phyloP scores from a whole-genome alignment of 2,797 vertebrate genomes.

The Gobio occitaniae region DNA sequence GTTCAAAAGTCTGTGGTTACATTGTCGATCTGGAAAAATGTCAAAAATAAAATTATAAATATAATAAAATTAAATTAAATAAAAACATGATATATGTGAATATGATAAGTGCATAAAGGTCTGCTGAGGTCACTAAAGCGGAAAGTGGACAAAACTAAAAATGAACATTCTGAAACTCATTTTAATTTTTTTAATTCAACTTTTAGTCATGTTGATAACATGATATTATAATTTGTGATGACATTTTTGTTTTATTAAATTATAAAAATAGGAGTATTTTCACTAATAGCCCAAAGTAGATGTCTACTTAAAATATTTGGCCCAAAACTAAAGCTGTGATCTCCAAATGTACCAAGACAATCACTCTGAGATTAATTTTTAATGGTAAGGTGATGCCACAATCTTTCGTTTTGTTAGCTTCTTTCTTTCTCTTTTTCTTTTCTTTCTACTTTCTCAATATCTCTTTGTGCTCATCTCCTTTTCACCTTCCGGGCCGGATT shows the following conservation, averaged over 20 bases:
- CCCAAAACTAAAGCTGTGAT: slow-evolving; percentile 59
- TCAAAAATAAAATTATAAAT: neutral
- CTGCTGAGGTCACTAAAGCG: neutral
- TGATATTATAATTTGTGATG: neutral
- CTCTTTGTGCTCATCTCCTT: slow-evolving; percentile 54
- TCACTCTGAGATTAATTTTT: slow-evolving; percentile 78
- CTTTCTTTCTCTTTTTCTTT: slow-evolving; percentile 39
- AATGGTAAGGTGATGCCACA: slow-evolving; percentile 77
- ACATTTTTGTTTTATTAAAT: neutral
- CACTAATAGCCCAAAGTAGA: neutral
- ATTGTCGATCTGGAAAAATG: neutral
- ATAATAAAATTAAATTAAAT: too few relatives aligned
- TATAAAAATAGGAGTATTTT: neutral
- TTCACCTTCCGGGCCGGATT: slow-evolving; percentile 62
- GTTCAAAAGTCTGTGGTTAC: neutral
- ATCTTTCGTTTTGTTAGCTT: slow-evolving; percentile 56
- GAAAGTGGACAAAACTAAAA: neutral
- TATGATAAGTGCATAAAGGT: too few relatives aligned
- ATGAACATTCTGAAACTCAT: neutral
- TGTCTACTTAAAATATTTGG: neutral
- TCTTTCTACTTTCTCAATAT: slow-evolving; percentile 40
- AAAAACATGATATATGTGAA: neutral
- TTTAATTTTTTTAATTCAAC: neutral
- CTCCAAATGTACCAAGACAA: slow-evolving; percentile 65
- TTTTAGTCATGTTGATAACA: neutral